These are phyloP conservation scores for Gnathonemus longibarbis DNA, from an alignment of 2,113 vertebrate species.

Conservation along the genomic window DNA sequence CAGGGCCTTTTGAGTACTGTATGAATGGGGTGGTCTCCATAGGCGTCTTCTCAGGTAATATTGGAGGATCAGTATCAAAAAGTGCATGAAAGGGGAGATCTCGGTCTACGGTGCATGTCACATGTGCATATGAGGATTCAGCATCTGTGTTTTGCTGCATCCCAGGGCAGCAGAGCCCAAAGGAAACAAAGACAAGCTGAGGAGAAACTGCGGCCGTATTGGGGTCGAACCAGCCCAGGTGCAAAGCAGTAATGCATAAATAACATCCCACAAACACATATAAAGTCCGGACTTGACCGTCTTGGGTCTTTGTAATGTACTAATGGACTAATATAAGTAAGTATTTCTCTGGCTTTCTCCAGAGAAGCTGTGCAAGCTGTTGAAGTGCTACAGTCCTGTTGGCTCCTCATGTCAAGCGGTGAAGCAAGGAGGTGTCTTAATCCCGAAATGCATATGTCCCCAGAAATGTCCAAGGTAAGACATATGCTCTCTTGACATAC, in stretches of 20 bases:
- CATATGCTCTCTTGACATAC: no score
- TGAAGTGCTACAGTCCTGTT: slow-evolving; percentile 57
- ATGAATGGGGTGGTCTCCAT: not conserved
- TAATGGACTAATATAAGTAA: not conserved
- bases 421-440: slow-evolving; percentile 35
- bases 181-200: slow-evolving; percentile 57
- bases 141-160: not conserved
- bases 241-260: slow-evolving; percentile 1
- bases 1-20: not conserved
- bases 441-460: slow-evolving; percentile 64
- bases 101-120: not conserved
- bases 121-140: not conserved
- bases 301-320: not conserved
- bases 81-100: not conserved
- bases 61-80: not conserved
- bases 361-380: slow-evolving; percentile 57
- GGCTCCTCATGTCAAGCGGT: slow-evolving; percentile 63
- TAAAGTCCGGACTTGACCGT: not conserved
- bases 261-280: not conserved
- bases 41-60: not conserved
- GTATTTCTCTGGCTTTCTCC: not conserved
- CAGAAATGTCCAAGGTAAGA: slow-evolving; percentile 55
- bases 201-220: slow-evolving; percentile 51
- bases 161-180: slow-evolving; percentile 53
- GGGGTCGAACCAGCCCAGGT: slow-evolving; percentile 59